phyloP scores from a whole-genome alignment of 2,888 invertebrate species.

The Phragmatobia fuliginosa region DNA sequence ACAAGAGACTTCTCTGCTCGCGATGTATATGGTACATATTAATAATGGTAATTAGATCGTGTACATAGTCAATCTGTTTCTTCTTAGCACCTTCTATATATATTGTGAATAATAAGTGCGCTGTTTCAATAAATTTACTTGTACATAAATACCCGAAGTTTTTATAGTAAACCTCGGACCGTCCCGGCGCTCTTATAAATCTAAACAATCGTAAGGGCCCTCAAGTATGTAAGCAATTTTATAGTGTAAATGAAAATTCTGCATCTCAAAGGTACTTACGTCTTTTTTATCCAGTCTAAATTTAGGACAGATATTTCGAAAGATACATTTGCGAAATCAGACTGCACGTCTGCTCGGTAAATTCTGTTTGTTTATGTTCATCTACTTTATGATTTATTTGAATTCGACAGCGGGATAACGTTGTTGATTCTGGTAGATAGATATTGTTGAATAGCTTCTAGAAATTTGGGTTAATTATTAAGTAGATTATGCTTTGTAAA shows the following conservation, averaged over 20 bases:
- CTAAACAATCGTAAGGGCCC: too few relatives aligned
- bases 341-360: slow-evolving; percentile 43
- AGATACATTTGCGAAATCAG: slow-evolving; percentile 58
- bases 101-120: too few relatives aligned
- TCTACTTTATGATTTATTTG: slow-evolving; percentile 51
- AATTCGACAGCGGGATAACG: slow-evolving; percentile 36
- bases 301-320: slow-evolving; percentile 16
- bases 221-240: neutral
- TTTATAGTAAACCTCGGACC: too few relatives aligned
- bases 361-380: slow-evolving; percentile 50
- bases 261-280: neutral
- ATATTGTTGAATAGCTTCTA: neutral
- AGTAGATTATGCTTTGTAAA: neutral
- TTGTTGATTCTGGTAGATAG: slow-evolving; percentile 13
- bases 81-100: too few relatives aligned
- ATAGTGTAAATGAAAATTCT: neutral
- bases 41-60: too few relatives aligned
- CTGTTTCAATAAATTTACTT: too few relatives aligned
- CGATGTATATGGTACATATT: too few relatives aligned
- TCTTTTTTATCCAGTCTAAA: neutral
- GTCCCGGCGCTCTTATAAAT: too few relatives aligned
- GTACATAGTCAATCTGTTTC: too few relatives aligned
- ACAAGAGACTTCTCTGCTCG: too few relatives aligned
- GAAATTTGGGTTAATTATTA: neutral
- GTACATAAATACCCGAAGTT: too few relatives aligned